phyloP scores from a whole-genome alignment of 1,140 invertebrate species.

The Sitophilus oryzae region DNA sequence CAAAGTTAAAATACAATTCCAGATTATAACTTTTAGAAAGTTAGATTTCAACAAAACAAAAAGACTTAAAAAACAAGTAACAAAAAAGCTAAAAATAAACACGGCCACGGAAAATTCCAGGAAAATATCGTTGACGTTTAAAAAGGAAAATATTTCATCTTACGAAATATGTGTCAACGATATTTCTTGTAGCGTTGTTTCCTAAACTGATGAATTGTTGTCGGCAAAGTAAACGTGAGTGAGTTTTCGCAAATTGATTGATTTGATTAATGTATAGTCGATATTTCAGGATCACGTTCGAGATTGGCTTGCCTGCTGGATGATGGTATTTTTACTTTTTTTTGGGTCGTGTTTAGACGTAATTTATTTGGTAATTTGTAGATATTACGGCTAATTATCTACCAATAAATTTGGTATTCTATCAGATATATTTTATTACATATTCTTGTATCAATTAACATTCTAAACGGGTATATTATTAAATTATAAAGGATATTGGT shows the following conservation, averaged over 20 bases:
- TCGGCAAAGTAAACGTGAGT: conserved; percentile 21
- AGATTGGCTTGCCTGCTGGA: background rate
- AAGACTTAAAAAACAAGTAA: background rate
- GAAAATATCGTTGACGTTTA: too few species aligned
- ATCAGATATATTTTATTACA: too few species aligned
- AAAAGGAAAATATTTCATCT: conserved; percentile 13
- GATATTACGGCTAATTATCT: too few species aligned
- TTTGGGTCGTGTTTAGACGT: background rate
- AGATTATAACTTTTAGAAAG: too few species aligned
- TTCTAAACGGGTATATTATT: too few species aligned
- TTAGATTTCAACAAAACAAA: too few species aligned
- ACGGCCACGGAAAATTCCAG: too few species aligned
- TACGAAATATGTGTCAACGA: conserved; percentile 20
- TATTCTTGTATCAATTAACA: too few species aligned
- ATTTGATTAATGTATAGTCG: conserved; percentile 23
- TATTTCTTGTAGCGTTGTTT: conserved; percentile 18
- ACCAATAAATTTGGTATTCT: too few species aligned
- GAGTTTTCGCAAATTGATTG: conserved; percentile 23
- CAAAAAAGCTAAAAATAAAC: background rate
- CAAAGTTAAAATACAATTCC: too few species aligned
- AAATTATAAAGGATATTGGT: too few species aligned
- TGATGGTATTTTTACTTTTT: conserved; percentile 1
- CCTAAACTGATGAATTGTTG: conserved; percentile 21
- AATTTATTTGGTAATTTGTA: background rate
- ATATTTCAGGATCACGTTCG: conserved; percentile 15